These are phyloP conservation scores for Drosophila rellima DNA, from an alignment of 2,888 invertebrate genomes.

Conservation along the genomic window DNA sequence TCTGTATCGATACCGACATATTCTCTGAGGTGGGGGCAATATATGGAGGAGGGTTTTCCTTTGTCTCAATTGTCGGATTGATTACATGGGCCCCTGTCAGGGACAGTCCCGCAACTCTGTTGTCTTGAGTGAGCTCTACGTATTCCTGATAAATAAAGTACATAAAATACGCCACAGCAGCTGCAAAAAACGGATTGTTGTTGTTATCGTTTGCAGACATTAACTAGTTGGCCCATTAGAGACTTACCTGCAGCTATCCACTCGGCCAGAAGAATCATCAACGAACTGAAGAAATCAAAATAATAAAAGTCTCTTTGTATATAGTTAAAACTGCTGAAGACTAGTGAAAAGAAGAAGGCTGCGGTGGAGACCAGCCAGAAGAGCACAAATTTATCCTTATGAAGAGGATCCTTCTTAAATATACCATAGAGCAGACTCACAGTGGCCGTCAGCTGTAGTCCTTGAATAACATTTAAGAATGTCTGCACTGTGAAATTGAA, in stretches of 20 bases:
- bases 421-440: slow-evolving; percentile 10
- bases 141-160: slow-evolving; percentile 22
- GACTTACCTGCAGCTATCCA: slow-evolving; percentile 11
- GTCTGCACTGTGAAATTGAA: neutral
- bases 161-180: neutral
- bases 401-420: slow-evolving; percentile 2
- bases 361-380: slow-evolving; percentile 18
- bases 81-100: neutral
- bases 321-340: neutral
- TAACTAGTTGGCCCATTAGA: neutral
- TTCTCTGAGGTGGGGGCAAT: slow-evolving; percentile 18
- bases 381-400: slow-evolving; percentile 24
- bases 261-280: neutral
- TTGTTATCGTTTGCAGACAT: neutral
- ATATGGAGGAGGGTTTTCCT: slow-evolving; percentile 27
- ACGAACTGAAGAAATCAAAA: neutral
- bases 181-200: slow-evolving; percentile 2
- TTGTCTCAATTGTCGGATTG: slow-evolving; percentile 11
- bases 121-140: neutral
- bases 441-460: slow-evolving; percentile 13
- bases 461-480: neutral
- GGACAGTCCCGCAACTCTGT: neutral
- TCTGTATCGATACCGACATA: neutral
- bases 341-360: neutral
- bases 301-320: neutral